Evolutionary conservation across 2,888 invertebrate species (phyloP).

Genomic region (Zygothrica quintamaculata): DNA sequence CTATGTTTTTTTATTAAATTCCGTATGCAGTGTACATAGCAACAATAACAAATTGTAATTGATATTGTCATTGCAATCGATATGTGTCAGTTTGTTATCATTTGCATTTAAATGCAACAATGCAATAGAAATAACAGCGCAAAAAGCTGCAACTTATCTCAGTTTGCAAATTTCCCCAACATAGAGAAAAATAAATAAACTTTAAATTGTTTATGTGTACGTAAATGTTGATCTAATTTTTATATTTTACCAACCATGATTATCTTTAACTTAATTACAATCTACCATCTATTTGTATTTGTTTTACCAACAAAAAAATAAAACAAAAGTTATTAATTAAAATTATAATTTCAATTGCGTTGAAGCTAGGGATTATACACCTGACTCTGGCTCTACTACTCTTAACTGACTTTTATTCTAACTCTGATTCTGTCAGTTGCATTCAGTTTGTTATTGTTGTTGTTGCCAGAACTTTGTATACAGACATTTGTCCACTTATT

Average conservation of each 20-base stretch:
- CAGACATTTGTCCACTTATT: conserved; percentile 46
- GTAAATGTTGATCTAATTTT: conserved; percentile 11
- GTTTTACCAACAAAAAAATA: conserved; percentile 13
- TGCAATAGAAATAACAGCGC: conserved; percentile 22
- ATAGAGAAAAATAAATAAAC: conserved; percentile 18
- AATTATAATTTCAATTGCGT: conserved; percentile 58
- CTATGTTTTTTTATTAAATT: conserved; percentile 49
- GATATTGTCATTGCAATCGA: conserved; percentile 61
- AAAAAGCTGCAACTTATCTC: conserved; percentile 9
- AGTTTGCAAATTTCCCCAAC: conserved; percentile 27
- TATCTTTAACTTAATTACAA: conserved; percentile 15
- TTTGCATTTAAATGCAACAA: conserved; percentile 41
- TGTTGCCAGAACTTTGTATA: conserved; percentile 6
- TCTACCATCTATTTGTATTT: conserved; percentile 34
- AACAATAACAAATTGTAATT: conserved; percentile 41
- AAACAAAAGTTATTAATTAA: conserved; percentile 68
- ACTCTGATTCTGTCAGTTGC: no score
- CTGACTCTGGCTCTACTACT: conserved; percentile 61
- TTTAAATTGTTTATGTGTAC: conserved; percentile 8
- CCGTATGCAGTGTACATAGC: conserved; percentile 12
- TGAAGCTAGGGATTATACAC: conserved; percentile 32
- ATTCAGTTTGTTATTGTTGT: background rate
- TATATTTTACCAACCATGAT: no score
- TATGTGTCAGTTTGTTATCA: conserved; percentile 56
- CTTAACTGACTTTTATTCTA: no score